Conservation (phyloP, 2,113 vertebrate genomes). For the Xiphophorus maculatus region DNA sequence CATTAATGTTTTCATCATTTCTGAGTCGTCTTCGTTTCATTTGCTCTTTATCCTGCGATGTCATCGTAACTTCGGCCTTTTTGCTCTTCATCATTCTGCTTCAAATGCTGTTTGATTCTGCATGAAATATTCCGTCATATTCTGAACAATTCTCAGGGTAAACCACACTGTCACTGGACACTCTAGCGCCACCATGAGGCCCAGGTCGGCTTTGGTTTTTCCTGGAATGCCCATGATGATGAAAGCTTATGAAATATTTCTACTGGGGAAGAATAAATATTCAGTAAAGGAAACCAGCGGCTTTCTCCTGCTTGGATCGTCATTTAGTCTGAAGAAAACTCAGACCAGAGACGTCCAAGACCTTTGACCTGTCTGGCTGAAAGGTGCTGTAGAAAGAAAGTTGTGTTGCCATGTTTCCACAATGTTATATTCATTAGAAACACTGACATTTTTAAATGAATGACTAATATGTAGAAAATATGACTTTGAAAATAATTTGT, state of each 20-base stretch:
- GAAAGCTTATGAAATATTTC: not conserved
- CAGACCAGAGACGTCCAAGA: too few relatives aligned
- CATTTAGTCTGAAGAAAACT: too few relatives aligned
- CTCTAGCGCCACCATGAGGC: not conserved
- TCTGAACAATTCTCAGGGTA: not conserved
- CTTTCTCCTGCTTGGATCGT: too few relatives aligned
- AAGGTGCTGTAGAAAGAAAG: too few relatives aligned
- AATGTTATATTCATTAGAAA: too few relatives aligned
- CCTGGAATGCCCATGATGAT: too few relatives aligned
- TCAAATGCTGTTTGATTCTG: not conserved
- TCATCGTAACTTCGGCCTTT: slow-evolving; percentile 38
- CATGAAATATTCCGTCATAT: not conserved
- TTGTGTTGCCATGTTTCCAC: too few relatives aligned
- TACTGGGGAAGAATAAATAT: not conserved
- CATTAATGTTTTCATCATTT: slow-evolving; percentile 59
- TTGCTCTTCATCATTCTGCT: slow-evolving; percentile 26
- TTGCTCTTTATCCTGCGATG: slow-evolving; percentile 54
- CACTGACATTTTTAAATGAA: too few relatives aligned
- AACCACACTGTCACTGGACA: not conserved
- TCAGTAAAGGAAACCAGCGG: not conserved
- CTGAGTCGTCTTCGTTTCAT: slow-evolving; percentile 20
- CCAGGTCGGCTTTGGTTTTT: not conserved
- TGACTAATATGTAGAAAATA: too few relatives aligned
- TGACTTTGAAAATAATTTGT: too few relatives aligned
- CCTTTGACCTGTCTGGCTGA: too few relatives aligned